phyloP scores from a whole-genome alignment of 2,113 vertebrate genomes.

The Syngnathus scovelli region DNA sequence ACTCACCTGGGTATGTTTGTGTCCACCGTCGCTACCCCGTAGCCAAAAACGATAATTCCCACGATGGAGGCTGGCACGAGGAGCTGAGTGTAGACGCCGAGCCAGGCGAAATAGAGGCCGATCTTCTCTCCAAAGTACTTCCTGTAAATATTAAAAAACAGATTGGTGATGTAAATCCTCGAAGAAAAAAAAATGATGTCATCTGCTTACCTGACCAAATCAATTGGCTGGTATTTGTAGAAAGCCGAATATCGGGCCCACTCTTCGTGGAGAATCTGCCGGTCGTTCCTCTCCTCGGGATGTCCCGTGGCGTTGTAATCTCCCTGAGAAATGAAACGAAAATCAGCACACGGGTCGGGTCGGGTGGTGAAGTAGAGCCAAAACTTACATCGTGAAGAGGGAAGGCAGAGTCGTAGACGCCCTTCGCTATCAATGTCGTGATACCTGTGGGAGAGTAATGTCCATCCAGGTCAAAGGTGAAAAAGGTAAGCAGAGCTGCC shows the following conservation, averaged over 20 bases:
- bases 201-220: slow-evolving; percentile 85
- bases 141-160: slow-evolving; percentile 61
- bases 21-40: slow-evolving; percentile 89
- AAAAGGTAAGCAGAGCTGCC: no score
- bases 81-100: slow-evolving; percentile 93
- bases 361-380: no score
- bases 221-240: slow-evolving; percentile 95
- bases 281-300: slow-evolving; percentile 65
- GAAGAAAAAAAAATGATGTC: no score
- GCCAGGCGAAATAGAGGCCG: slow-evolving; percentile 96
- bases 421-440: slow-evolving; percentile 87
- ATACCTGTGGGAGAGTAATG: slow-evolving; percentile 72
- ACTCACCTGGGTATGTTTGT: slow-evolving; percentile 90
- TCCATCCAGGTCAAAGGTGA: no score
- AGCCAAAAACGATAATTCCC: slow-evolving; percentile 93
- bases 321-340: slow-evolving; percentile 49
- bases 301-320: slow-evolving; percentile 60
- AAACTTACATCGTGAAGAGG: slow-evolving; percentile 91
- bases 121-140: slow-evolving; percentile 99
- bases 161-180: no score
- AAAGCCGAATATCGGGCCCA: slow-evolving; percentile 94
- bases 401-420: slow-evolving; percentile 89
- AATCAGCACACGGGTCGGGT: background rate
- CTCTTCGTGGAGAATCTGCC: slow-evolving; percentile 84
- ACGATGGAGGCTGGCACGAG: slow-evolving; percentile 89